A percentile compares a stretch with the other conserved stretches of the same genome.
phyloP scores from a whole-genome alignment of 2,113 vertebrate species.

The Hydrochoerus hydrochaeris region DNA sequence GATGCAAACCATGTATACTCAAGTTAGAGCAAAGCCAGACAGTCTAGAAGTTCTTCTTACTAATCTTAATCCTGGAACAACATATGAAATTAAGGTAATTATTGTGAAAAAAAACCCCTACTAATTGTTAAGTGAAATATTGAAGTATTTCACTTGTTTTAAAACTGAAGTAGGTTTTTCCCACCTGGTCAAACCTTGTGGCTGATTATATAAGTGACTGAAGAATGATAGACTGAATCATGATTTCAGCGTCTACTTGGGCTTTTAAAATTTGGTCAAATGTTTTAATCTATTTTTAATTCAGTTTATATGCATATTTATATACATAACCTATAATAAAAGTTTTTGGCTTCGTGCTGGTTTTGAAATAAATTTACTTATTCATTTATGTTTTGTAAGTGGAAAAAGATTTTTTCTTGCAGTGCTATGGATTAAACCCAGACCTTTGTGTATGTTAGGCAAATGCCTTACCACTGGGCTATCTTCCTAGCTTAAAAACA shows the following conservation, averaged over 20 bases:
- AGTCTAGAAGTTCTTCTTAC: constrained; percentile 94
- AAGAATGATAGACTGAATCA: not conserved
- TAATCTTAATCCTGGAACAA: constrained; percentile 94
- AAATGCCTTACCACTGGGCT: not conserved
- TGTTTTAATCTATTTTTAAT: not conserved
- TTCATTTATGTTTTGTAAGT: not conserved
- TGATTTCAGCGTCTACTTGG: not conserved
- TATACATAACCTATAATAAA: not conserved
- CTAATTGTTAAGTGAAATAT: not conserved
- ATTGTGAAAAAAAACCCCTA: not conserved
- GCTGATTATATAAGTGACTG: not conserved
- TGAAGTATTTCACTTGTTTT: constrained; percentile 10
- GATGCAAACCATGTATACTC: constrained; percentile 90
- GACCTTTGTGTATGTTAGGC: accelerated
- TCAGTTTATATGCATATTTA: not conserved
- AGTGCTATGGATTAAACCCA: not conserved
- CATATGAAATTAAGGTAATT: constrained; percentile 95
- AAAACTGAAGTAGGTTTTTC: not conserved
- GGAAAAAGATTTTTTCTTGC: not conserved
- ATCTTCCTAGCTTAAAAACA: not conserved
- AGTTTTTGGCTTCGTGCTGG: not conserved
- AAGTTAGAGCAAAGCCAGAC: constrained; percentile 89
- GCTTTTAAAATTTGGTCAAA: constrained; percentile 14
- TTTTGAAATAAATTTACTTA: not conserved
- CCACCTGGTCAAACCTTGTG: not conserved